Percentiles rank a stretch among this genome's conserved stretches.
Evolutionary conservation across 2,888 invertebrate species (phyloP).

Genomic region (Myopa tessellatipennis): DNA sequence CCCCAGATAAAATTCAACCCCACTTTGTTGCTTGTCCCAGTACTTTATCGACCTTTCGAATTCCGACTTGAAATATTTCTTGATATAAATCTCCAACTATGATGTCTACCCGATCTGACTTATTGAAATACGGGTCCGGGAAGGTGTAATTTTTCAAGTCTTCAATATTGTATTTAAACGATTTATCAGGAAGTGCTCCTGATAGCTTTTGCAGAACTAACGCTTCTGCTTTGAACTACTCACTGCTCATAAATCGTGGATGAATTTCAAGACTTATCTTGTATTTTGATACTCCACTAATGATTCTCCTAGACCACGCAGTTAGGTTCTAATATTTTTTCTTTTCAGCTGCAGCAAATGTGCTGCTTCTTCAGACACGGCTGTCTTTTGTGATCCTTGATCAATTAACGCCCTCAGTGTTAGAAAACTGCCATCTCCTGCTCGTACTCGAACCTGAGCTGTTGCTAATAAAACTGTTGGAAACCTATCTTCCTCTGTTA

Average conservation of each 20-base stretch:
- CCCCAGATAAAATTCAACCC: too few species aligned
- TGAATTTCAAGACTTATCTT: background rate
- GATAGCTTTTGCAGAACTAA: background rate
- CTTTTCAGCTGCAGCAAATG: background rate
- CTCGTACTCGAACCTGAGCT: background rate
- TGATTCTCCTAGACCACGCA: conserved; percentile 11
- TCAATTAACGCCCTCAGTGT: conserved; percentile 21
- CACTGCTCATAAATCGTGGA: conserved; percentile 3
- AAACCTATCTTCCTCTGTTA: background rate
- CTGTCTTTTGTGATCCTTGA: background rate
- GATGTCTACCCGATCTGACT: conserved; percentile 37
- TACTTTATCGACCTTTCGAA: background rate
- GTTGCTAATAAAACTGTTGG: background rate
- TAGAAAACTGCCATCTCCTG: conserved; percentile 3
- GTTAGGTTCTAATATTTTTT: background rate
- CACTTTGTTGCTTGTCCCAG: conserved; percentile 6
- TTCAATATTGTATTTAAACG: background rate
- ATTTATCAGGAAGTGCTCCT: background rate
- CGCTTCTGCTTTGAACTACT: background rate
- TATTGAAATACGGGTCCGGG: conserved; percentile 11
- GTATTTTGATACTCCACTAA: background rate
- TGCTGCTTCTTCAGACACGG: background rate
- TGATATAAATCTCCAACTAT: background rate
- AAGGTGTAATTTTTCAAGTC: conserved; percentile 2
- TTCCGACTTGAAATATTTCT: conserved; percentile 20